These are phyloP conservation scores for Nyctereutes procyonoides DNA, from an alignment of 2,113 vertebrate species.

Conservation along the genomic window DNA sequence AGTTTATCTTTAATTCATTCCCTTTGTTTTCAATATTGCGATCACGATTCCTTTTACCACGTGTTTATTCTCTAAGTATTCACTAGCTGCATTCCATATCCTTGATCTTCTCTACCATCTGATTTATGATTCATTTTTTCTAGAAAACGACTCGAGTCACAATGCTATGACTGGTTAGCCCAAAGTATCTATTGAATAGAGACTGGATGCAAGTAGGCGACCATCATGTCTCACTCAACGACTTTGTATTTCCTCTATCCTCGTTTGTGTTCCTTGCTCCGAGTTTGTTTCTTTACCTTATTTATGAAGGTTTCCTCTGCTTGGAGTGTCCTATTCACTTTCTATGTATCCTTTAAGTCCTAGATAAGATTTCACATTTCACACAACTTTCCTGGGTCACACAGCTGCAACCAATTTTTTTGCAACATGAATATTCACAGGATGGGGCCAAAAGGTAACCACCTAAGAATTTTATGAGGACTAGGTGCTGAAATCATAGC, in stretches of 20 bases:
- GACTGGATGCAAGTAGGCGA: background rate
- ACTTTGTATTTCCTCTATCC: background rate
- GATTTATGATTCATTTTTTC: background rate
- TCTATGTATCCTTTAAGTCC: background rate
- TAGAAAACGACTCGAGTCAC: background rate
- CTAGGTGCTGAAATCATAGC: background rate
- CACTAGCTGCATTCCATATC: background rate
- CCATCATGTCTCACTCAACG: background rate
- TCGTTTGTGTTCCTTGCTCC: background rate
- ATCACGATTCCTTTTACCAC: background rate
- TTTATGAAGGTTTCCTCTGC: background rate
- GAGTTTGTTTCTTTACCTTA: background rate
- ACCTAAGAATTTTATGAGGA: background rate
- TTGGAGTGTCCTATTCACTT: background rate
- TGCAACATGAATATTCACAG: background rate
- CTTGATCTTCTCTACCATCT: background rate
- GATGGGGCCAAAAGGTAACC: background rate
- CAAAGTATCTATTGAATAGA: background rate
- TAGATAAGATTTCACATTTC: background rate
- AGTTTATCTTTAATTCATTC: background rate
- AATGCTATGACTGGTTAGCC: background rate
- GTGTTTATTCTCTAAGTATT: background rate
- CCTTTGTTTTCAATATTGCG: background rate
- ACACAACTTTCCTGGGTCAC: background rate
- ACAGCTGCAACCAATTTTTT: background rate